These are phyloP conservation scores for Sebastes iracundus DNA, from an alignment of 2,797 vertebrate genomes.

Conservation along the genomic window DNA sequence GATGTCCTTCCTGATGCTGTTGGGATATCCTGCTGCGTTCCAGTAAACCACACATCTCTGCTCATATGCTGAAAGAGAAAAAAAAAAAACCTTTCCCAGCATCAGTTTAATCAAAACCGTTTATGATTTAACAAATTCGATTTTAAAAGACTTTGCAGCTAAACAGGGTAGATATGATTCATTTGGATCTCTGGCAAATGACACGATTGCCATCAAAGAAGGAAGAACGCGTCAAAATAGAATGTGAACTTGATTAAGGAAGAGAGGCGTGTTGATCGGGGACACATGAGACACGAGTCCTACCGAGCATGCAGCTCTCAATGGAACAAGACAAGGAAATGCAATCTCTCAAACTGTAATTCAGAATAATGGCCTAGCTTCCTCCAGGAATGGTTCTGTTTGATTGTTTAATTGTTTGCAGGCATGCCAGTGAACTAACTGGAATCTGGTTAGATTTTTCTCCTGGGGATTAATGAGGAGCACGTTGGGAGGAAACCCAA, in stretches of 20 bases:
- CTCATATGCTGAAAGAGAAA: conserved; percentile 24
- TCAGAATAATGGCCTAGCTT: conserved; percentile 71
- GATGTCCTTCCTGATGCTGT: conserved; percentile 77
- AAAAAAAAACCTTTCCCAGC: conserved; percentile 13
- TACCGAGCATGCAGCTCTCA: conserved; percentile 28
- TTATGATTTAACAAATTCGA: background rate
- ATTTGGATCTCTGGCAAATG: conserved; percentile 27
- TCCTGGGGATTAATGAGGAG: conserved; percentile 51
- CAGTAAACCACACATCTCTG: conserved; percentile 63
- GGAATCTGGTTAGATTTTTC: conserved; percentile 56
- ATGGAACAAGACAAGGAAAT: conserved; percentile 64
- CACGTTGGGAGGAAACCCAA: conserved; percentile 48
- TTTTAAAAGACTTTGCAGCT: conserved; percentile 9
- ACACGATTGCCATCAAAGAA: conserved; percentile 24
- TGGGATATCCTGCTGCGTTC: conserved; percentile 80
- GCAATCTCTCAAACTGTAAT: conserved; percentile 68
- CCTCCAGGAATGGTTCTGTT: conserved; percentile 64
- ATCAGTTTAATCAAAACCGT: conserved; percentile 35
- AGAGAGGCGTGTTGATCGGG: conserved; percentile 56
- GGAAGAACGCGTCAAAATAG: conserved; percentile 45
- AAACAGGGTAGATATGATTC: conserved; percentile 2
- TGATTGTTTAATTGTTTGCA: conserved; percentile 81
- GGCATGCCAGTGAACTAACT: conserved; percentile 63
- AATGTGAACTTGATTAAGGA: conserved; percentile 57
- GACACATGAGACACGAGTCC: conserved; percentile 58